phyloP scores from a whole-genome alignment of 2,113 vertebrate species.

The Dryoscopus gambensis region DNA sequence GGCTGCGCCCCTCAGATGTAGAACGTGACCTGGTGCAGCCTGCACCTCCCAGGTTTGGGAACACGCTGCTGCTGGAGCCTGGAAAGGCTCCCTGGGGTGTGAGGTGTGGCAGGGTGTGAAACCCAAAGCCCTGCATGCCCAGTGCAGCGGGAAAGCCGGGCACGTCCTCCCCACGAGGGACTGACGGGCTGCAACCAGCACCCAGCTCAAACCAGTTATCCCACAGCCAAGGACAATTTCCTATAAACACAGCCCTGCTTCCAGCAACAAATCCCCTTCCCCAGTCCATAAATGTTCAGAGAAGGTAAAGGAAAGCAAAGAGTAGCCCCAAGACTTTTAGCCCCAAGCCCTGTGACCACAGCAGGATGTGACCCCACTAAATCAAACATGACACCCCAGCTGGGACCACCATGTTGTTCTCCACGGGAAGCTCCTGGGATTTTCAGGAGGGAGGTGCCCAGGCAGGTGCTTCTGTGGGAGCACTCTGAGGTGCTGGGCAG shows the following conservation, averaged over 20 bases:
- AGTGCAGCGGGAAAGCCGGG: accelerated
- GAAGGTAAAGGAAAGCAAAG: not conserved
- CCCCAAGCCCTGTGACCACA: not conserved
- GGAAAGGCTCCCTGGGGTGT: not conserved
- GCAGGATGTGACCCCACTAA: not conserved
- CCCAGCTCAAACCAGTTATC: not conserved
- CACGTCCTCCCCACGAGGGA: accelerated
- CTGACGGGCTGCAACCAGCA: accelerated
- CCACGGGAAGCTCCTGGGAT: not conserved
- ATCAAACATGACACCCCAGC: not conserved
- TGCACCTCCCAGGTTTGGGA: not conserved
- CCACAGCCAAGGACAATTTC: accelerated
- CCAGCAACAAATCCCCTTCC: not conserved
- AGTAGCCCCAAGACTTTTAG: not conserved
- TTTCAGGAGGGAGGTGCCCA: not conserved
- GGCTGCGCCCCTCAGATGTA: not conserved
- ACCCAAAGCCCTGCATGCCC: not conserved
- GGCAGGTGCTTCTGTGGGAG: accelerated
- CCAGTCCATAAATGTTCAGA: not conserved
- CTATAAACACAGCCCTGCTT: not conserved
- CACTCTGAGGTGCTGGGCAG: not conserved
- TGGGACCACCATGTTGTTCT: not conserved
- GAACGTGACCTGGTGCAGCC: accelerated
- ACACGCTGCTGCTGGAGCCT: not conserved
- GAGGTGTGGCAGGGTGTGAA: not conserved